Conservation (phyloP, 2,113 vertebrate genomes). For the Cardinalis cardinalis region DNA sequence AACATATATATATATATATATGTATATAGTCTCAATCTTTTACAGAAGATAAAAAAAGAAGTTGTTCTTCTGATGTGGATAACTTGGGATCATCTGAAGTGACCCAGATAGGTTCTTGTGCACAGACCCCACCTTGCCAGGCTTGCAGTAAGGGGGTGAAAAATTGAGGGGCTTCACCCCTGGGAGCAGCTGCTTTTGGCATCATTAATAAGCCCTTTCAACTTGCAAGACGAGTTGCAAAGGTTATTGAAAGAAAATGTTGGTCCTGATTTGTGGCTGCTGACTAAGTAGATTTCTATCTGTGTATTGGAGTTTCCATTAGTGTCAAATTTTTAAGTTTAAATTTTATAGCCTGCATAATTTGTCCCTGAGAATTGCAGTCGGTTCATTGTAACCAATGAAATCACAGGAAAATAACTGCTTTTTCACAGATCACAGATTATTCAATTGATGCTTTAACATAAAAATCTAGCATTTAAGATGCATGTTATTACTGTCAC, state of each 20-base stretch:
- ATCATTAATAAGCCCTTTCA: background rate
- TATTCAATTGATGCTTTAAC: conserved; percentile 42
- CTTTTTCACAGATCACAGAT: conserved; percentile 20
- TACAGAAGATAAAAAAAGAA: background rate
- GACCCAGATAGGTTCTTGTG: fast-evolving
- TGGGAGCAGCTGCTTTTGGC: background rate
- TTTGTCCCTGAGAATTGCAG: background rate
- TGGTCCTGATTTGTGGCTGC: conserved; percentile 7
- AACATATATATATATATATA: no score
- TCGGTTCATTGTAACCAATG: conserved; percentile 33
- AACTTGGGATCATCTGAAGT: background rate
- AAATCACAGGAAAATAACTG: conserved; percentile 28
- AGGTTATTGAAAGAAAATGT: background rate
- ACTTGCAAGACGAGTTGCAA: background rate
- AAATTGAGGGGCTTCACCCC: background rate
- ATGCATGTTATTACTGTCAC: conserved; percentile 6
- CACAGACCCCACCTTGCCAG: background rate
- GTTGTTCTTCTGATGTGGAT: fast-evolving
- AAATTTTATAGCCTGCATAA: conserved; percentile 16
- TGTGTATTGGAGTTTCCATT: conserved; percentile 11
- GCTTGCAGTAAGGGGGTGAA: background rate
- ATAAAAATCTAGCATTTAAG: conserved; percentile 28
- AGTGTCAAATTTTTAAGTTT: conserved; percentile 38
- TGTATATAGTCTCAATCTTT: background rate
- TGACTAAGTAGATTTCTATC: conserved; percentile 5